Percentiles rank a stretch among this genome's conserved stretches.
Conservation (phyloP, 1,140 invertebrate species). For the Drosophila lini region DNA sequence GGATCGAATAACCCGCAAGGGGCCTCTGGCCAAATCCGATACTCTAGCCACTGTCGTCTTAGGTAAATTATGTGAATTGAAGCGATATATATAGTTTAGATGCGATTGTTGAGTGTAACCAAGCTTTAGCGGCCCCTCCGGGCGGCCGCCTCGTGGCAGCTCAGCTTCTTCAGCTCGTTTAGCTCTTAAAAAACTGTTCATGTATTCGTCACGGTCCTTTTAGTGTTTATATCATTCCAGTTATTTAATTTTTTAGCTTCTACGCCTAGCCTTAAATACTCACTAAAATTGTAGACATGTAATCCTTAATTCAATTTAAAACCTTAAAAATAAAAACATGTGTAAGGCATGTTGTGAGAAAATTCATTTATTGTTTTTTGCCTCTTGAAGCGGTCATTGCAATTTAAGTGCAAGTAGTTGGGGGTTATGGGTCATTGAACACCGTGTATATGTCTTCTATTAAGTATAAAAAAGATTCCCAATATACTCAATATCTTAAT, state of each 20-base stretch:
- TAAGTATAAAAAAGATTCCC: too few relatives aligned
- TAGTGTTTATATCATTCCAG: conserved; percentile 68
- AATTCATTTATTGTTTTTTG: background rate
- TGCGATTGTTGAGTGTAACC: conserved; percentile 41
- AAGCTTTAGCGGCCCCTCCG: conserved; percentile 63
- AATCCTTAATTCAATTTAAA: conserved; percentile 35
- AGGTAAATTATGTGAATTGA: conserved; percentile 67
- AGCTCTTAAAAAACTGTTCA: conserved; percentile 53
- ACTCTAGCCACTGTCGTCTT: conserved; percentile 50
- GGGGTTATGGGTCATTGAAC: background rate
- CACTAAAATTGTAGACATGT: conserved; percentile 39
- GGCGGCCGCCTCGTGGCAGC: conserved; percentile 31
- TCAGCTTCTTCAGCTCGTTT: conserved; percentile 19
- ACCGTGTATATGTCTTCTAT: background rate
- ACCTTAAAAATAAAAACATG: conserved; percentile 46
- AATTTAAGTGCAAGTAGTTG: background rate
- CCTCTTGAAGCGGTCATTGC: background rate
- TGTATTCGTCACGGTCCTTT: conserved; percentile 21
- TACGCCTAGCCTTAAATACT: conserved; percentile 68
- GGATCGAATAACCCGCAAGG: conserved; percentile 61
- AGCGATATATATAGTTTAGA: conserved; percentile 41
- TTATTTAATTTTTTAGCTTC: conserved; percentile 62
- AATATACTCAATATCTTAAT: too few relatives aligned
- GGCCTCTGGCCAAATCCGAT: conserved; percentile 47
- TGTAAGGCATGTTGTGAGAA: conserved; percentile 15